Percentiles rank a stretch among this genome's conserved stretches.
Conservation (phyloP, 2,113 vertebrate genomes). For the Diadophis punctatus region DNA sequence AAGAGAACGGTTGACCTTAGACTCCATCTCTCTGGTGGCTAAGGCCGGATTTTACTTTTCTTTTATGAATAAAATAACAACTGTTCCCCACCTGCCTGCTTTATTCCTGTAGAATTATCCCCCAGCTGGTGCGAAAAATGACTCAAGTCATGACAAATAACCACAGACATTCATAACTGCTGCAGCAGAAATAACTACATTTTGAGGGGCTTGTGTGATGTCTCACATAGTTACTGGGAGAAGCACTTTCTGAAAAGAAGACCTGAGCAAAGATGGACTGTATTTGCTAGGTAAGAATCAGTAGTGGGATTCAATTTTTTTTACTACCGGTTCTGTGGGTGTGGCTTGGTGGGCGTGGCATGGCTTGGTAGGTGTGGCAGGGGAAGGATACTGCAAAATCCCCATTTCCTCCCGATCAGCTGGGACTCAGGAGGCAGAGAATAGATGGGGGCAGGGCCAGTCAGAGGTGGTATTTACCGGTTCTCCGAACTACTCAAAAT, state of each 20-base stretch:
- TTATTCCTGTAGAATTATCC: background rate
- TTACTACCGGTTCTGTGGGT: too few species aligned
- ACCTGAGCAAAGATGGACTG: background rate
- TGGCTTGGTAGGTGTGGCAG: too few species aligned
- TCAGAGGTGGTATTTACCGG: too few species aligned
- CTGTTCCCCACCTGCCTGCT: slow-evolving; percentile 5
- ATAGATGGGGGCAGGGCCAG: too few species aligned
- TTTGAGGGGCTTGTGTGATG: background rate
- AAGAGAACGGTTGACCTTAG: background rate
- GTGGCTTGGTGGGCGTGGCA: too few species aligned
- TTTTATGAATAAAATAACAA: background rate
- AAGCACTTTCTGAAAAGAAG: background rate
- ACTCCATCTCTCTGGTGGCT: background rate
- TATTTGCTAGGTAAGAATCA: background rate
- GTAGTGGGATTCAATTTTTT: too few species aligned
- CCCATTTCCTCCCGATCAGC: too few species aligned
- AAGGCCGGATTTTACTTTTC: background rate
- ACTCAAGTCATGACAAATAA: slow-evolving; percentile 18
- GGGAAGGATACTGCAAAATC: too few species aligned
- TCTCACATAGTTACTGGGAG: background rate
- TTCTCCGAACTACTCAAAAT: too few species aligned
- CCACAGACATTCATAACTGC: background rate
- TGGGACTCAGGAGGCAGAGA: too few species aligned
- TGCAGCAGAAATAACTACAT: background rate
- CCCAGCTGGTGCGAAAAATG: slow-evolving; percentile 5